These are phyloP conservation scores for Pentalonia nigronervosa DNA, from an alignment of 1,140 invertebrate genomes.

Conservation along the genomic window DNA sequence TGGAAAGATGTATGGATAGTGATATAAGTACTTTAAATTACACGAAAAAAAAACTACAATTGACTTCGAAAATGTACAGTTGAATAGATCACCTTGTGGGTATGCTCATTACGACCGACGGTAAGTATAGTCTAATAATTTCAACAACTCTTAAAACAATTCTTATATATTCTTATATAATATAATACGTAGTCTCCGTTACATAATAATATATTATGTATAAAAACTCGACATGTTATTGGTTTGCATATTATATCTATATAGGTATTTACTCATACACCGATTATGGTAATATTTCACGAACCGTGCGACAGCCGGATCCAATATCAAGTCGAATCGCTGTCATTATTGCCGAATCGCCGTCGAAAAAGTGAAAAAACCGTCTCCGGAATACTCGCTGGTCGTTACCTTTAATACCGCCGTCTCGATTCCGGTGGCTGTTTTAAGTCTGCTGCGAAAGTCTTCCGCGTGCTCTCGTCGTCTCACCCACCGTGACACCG, in stretches of 20 bases:
- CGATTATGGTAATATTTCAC: slow-evolving; percentile 7
- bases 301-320: background rate
- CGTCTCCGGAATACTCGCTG: background rate
- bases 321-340: background rate
- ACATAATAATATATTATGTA: slow-evolving; percentile 15
- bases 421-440: background rate
- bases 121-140: background rate
- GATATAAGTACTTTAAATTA: background rate
- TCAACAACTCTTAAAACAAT: no score
- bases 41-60: background rate
- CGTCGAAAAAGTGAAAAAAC: background rate
- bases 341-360: background rate
- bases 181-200: background rate
- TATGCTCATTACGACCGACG: background rate
- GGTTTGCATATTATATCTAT: background rate
- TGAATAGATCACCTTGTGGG: background rate
- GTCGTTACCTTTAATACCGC: background rate
- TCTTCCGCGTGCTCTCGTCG: background rate
- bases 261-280: background rate
- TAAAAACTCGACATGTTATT: background rate
- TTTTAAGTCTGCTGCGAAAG: background rate
- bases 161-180: background rate
- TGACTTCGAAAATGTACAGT: background rate
- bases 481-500: background rate
- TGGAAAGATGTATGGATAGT: background rate